Evolutionary conservation across 2,113 vertebrate genomes (phyloP), one percentile per base, ranked within the genome.

Genomic region (Galeopterus variegatus): DNA sequence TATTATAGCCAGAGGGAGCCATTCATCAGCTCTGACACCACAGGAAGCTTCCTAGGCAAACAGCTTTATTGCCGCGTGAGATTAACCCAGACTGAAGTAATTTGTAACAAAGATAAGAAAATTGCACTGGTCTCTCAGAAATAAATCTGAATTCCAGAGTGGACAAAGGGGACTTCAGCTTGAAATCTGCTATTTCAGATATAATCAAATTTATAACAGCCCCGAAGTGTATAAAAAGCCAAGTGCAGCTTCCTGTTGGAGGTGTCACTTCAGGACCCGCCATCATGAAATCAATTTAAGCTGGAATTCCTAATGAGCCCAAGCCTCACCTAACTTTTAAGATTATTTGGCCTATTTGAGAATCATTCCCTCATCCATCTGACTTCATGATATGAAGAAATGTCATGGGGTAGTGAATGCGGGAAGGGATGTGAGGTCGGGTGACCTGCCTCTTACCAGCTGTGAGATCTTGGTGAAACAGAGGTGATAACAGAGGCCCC

Each of bases 101-200:
- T 98, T 98, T 98, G 98, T 98, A 98, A 98, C 97, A 97, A 98
- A 98, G 98, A 98, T 98, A 98, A 98, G 98, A 97, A 98, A 98
- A 98, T 98, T 98, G 97, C 97, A 98, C 88, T 87, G 88, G 97
- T 96, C 97, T 98, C 97, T 96, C 95, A 97, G 97, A 98, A 98
- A 98, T 98, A 98, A 98, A 98, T 98, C 97, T 98, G 97, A 98
- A 98, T 97, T 97, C 97, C 96, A 96, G 95, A 97, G 96, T 98
- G 98, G 98, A 98, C 98, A 98, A 98, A 98, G 97, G 97, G 93
- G 97, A 98, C 96, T 98, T 98, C 97, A 98, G 97, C 87, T 92
- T 96, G 96, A 97, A 97, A 97, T 97, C 97, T 96, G 96, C 96
- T 97, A 95, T 96, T 98, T 95, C 94, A 97, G 97, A 98, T 97